Conservation (phyloP, 2,888 invertebrate genomes). For the Thumatha senex region DNA sequence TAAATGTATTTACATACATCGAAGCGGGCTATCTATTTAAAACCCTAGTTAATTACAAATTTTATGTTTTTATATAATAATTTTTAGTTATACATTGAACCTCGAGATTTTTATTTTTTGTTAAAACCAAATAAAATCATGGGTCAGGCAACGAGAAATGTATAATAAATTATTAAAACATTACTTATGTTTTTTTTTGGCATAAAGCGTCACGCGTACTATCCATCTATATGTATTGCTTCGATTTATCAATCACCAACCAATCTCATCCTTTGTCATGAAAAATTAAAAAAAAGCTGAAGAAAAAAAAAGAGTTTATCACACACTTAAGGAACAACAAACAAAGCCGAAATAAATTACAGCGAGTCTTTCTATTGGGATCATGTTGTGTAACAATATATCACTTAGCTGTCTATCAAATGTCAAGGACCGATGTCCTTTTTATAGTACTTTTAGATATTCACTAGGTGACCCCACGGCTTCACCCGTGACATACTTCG, state of each 20-base stretch:
- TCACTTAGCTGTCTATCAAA: conserved; percentile 40
- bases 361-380: conserved; percentile 26
- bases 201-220: conserved; percentile 9
- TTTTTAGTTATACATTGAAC: too few relatives aligned
- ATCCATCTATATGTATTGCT: conserved; percentile 14
- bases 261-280: conserved; percentile 28
- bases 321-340: conserved; percentile 25
- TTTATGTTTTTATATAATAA: too few relatives aligned
- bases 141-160: too few relatives aligned
- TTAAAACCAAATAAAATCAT: too few relatives aligned
- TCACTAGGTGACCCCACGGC: conserved; percentile 12
- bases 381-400: conserved; percentile 36
- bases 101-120: too few relatives aligned
- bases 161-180: too few relatives aligned
- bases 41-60: too few relatives aligned
- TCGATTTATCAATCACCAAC: conserved; percentile 35
- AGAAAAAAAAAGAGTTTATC: conserved; percentile 33
- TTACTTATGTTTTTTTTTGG: too few relatives aligned
- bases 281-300: conserved; percentile 20
- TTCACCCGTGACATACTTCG: too few relatives aligned
- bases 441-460: conserved; percentile 22
- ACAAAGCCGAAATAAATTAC: conserved; percentile 42
- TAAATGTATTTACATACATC: too few relatives aligned
- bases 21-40: too few relatives aligned
- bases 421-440: conserved; percentile 31